phyloP scores from a whole-genome alignment of 92 coral and sea anemone genomes.

The Meandrina meandrites region DNA sequence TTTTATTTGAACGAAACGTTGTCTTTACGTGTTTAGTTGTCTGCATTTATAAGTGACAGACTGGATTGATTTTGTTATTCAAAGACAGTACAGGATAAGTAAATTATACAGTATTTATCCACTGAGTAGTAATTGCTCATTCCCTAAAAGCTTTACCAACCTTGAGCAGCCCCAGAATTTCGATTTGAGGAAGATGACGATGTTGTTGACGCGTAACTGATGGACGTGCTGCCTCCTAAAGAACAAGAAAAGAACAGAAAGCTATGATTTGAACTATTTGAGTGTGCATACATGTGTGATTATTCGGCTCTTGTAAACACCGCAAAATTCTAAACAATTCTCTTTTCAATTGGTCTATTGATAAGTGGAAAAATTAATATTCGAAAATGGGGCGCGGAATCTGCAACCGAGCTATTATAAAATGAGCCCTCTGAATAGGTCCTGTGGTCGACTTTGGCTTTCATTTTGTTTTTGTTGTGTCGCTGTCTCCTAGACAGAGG shows the following conservation, averaged over 20 bases:
- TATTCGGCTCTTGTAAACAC: background rate
- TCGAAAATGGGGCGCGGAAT: background rate
- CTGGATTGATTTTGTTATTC: background rate
- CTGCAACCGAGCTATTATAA: background rate
- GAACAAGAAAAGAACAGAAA: constrained; percentile 4
- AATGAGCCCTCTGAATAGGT: background rate
- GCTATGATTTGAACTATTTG: background rate
- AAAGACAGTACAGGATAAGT: background rate
- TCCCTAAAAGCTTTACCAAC: background rate
- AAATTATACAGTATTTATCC: background rate
- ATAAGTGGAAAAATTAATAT: background rate
- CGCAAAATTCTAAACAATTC: background rate
- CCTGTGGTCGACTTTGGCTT: background rate
- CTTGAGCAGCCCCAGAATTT: background rate
- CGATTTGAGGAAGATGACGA: constrained; percentile 1
- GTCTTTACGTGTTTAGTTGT: background rate
- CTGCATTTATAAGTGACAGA: background rate
- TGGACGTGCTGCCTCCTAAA: background rate
- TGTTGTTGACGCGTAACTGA: background rate
- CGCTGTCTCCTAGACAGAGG: background rate
- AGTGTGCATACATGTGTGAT: background rate
- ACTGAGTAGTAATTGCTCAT: background rate
- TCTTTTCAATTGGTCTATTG: background rate
- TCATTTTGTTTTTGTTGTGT: background rate
- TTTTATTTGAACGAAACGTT: background rate